phyloP scores from a whole-genome alignment of 2,113 vertebrate species.

The Rhineura floridana region DNA sequence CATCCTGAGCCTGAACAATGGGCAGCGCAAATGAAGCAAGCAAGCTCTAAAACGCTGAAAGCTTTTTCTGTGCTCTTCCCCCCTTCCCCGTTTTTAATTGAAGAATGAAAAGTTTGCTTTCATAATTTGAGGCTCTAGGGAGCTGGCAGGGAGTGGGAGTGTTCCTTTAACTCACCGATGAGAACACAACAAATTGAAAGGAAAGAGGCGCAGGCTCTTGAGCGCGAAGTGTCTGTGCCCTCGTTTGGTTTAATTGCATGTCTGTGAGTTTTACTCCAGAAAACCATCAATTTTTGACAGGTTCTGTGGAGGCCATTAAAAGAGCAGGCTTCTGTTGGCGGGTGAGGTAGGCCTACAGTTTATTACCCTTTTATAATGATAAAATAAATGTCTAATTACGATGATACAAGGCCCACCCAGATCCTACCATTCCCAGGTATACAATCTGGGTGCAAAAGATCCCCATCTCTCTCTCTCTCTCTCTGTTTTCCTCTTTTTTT shows the following conservation, averaged over 20 bases:
- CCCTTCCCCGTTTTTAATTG: slow-evolving; percentile 49
- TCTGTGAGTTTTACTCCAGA: neutral
- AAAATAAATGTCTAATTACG: neutral
- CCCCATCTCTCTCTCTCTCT: neutral
- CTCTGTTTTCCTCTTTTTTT: neutral
- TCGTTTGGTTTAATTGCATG: neutral
- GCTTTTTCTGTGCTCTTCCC: too few species aligned
- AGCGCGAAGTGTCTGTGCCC: neutral
- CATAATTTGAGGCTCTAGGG: too few species aligned
- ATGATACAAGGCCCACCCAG: neutral
- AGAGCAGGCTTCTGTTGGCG: neutral
- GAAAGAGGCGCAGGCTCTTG: slow-evolving; percentile 59
- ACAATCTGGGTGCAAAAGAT: neutral
- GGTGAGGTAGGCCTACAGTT: neutral
- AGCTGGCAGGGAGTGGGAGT: too few species aligned
- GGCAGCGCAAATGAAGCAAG: neutral
- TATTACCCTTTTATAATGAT: neutral
- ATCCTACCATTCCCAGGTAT: neutral
- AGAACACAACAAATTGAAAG: slow-evolving; percentile 67
- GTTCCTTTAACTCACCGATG: slow-evolving; percentile 66
- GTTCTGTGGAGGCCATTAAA: neutral
- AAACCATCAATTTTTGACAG: neutral
- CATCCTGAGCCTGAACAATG: neutral
- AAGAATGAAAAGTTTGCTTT: slow-evolving; percentile 70
- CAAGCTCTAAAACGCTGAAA: slow-evolving; percentile 35